Evolutionary conservation across 2,888 invertebrate genomes (phyloP), one percentile per base, ranked within the genome.

Genomic region (Sepiola atlantica): DNA sequence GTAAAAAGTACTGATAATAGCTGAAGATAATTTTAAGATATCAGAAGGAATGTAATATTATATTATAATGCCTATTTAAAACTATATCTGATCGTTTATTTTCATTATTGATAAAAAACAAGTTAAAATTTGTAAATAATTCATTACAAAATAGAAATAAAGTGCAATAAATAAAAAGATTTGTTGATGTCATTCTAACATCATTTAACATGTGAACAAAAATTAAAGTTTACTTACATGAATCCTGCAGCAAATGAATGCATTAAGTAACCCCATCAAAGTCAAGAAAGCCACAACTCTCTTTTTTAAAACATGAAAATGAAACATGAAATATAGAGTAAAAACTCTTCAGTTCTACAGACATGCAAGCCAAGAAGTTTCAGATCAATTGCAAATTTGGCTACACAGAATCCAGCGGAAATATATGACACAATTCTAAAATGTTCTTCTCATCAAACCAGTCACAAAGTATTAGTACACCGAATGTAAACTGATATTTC

Each of bases 281-380:
- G 77, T 16, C 77, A 77, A 77, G 77, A 77, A 77, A 77, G 77
- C 77, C 77, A 77, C 77, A 77, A 77, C 32, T 77, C 45, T 45
- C 45, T 77, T 61, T 77, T 57, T 77, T n/a, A 45, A 45, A 45
- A 77, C 77, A 77, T 77, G 77, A 32, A 77, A 77, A 77, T 77
- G 77, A 77, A 77, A 77, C n/a, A 77, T 77, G 14, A 77, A 77
- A 77, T 77, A 77, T 77, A 77, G 28, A 77, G n/a, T 77, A n/a
- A 77, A 77, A 77, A 77, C 16, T 77, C 14, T 32, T 77, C 16
- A 77, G n/a, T 77, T 77, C 77, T 77, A 77, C 77, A 77, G n/a
- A 77, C 77, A 77, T 77, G 77, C 77, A 77, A 77, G 77, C 77
- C 77, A 77, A 77, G 77, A 77, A 77, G 77, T 77, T 77, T 77